Percentiles rank a stretch among this genome's conserved stretches.
Conservation (phyloP, 64 coral and sea anemone genomes). For the Dendronephthya gigantea region DNA sequence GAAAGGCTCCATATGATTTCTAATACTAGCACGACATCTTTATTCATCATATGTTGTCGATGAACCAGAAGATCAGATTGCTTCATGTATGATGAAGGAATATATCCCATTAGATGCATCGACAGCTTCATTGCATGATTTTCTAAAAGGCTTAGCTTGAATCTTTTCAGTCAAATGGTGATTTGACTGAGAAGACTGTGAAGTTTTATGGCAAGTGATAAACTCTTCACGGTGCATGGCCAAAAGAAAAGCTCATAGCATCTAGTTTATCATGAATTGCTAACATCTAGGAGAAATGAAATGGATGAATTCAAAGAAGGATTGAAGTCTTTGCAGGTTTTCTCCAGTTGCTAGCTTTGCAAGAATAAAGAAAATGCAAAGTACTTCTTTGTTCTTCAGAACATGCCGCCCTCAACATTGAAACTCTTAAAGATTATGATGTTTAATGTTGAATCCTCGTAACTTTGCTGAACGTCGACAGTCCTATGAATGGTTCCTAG, state of each 20-base stretch:
- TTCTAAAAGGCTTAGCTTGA: not conserved
- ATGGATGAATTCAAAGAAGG: not conserved
- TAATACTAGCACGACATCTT: not conserved
- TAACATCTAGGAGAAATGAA: conserved; percentile 4
- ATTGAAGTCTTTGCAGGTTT: not conserved
- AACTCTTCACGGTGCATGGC: not conserved
- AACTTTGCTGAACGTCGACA: not conserved
- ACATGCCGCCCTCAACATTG: not conserved
- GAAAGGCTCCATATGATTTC: not conserved
- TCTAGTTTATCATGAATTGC: not conserved
- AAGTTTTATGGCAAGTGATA: not conserved
- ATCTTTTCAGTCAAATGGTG: not conserved
- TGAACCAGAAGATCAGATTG: not conserved
- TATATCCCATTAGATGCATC: not conserved
- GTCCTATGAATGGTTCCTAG: conserved; percentile 5
- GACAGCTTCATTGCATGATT: not conserved
- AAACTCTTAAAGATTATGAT: conserved; percentile 13
- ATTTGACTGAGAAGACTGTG: not conserved
- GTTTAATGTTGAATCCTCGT: not conserved
- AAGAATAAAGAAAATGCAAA: not conserved
- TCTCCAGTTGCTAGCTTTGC: not conserved
- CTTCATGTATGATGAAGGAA: not conserved
- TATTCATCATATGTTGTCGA: not conserved
- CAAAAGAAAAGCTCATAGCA: not conserved
- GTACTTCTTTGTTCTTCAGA: not conserved